Evolutionary conservation across 2,797 vertebrate genomes (phyloP).

Genomic region (Melanotaenia trifasciata): DNA sequence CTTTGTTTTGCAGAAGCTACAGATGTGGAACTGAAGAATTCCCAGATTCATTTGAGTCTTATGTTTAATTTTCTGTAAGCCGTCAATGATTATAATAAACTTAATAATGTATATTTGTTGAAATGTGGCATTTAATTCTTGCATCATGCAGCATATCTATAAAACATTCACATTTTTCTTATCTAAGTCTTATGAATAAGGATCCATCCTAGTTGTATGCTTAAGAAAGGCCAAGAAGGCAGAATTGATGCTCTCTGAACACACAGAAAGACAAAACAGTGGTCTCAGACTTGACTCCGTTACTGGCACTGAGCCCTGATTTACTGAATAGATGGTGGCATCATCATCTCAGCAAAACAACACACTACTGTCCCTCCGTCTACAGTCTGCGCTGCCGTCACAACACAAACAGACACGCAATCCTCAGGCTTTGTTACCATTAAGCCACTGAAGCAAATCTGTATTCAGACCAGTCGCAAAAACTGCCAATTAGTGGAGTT

Average conservation of each 20-base stretch:
- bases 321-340: constrained; percentile 65
- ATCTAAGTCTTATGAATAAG: background rate
- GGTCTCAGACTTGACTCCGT: constrained; percentile 21
- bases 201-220: background rate
- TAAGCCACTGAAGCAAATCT: background rate
- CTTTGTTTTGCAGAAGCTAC: constrained; percentile 6
- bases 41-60: background rate
- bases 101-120: background rate
- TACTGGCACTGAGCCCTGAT: constrained; percentile 46
- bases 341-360: constrained; percentile 63
- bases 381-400: constrained; percentile 50
- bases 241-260: background rate
- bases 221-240: background rate
- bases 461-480: background rate
- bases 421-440: background rate
- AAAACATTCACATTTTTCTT: background rate
- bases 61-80: background rate
- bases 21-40: background rate
- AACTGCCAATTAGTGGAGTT: background rate
- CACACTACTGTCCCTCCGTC: constrained; percentile 57
- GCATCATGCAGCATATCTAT: background rate
- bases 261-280: constrained; percentile 33
- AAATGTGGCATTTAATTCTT: background rate
- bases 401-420: constrained; percentile 43
- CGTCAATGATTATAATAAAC: background rate